Evolutionary conservation across 2,797 vertebrate species (phyloP).

Genomic region (Balearica regulorum): DNA sequence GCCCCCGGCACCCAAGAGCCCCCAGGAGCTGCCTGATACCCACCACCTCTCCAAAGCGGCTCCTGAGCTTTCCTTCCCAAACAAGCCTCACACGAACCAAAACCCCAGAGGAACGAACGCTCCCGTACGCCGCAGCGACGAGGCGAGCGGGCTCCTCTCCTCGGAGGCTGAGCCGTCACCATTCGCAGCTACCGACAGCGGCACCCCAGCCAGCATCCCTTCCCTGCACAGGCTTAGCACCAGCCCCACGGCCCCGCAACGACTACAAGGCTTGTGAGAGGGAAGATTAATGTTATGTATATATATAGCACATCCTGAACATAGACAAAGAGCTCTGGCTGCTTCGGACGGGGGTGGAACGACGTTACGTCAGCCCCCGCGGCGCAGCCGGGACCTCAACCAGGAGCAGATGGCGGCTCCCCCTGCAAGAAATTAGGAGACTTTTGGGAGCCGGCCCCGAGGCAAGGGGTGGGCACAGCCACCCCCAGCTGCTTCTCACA

Average conservation of each 20-base stretch:
- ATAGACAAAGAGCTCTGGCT: background rate
- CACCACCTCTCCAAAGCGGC: background rate
- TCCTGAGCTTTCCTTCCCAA: background rate
- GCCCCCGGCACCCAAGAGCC: background rate
- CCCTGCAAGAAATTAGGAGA: background rate
- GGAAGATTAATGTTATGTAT: fast-evolving
- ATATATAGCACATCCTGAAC: background rate
- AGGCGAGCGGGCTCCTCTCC: fast-evolving
- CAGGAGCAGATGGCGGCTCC: background rate
- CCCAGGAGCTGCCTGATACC: fast-evolving
- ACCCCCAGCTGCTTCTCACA: background rate
- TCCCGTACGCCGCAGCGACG: fast-evolving
- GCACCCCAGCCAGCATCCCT: background rate
- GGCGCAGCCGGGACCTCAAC: background rate
- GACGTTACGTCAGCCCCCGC: background rate
- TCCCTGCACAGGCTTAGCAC: background rate
- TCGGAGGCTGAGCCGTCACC: background rate
- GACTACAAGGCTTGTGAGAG: background rate
- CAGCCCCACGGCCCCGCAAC: background rate
- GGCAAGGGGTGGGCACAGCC: background rate
- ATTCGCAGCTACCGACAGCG: background rate
- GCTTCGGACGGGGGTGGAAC: background rate
- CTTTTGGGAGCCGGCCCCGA: background rate
- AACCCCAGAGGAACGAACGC: fast-evolving
- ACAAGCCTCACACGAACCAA: background rate